Evolutionary conservation across 2,888 invertebrate species (phyloP).

Genomic region (Xestobium rufovillosum): DNA sequence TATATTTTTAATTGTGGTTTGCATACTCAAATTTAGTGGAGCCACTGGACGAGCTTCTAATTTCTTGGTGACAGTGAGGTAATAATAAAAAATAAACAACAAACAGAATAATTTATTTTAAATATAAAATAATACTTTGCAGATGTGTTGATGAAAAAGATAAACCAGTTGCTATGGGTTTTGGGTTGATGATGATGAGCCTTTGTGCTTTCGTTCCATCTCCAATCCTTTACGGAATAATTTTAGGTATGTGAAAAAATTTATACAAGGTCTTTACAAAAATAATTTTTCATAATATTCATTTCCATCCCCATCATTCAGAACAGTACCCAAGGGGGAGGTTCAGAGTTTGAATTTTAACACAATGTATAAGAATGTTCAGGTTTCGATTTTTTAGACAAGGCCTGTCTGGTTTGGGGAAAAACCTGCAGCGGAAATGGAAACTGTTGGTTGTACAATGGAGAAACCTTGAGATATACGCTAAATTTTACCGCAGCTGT

Average conservation of each 20-base stretch:
- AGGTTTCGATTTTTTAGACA: constrained; percentile 48
- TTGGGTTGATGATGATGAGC: constrained; percentile 60
- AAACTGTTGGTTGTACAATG: constrained; percentile 70
- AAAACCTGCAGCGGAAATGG: constrained; percentile 62
- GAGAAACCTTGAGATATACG: constrained; percentile 54
- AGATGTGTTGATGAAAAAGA: constrained; percentile 67
- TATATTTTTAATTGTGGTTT: constrained; percentile 48
- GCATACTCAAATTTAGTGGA: constrained; percentile 52
- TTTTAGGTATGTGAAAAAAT: constrained; percentile 53
- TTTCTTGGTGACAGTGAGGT: constrained; percentile 54
- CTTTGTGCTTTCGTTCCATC: constrained; percentile 68
- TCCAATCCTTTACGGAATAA: constrained; percentile 67
- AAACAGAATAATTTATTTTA: not conserved
- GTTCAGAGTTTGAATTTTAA: no score
- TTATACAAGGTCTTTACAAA: not conserved
- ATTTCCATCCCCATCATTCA: no score
- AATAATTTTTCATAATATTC: constrained; percentile 13
- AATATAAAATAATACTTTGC: constrained; percentile 19
- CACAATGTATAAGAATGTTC: no score
- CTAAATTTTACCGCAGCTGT: constrained; percentile 59
- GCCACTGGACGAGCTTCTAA: constrained; percentile 56
- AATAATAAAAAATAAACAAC: constrained; percentile 1
- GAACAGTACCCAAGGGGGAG: no score
- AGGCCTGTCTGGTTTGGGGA: constrained; percentile 65
- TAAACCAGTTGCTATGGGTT: constrained; percentile 65